Base-by-base conservation (phyloP, 2,113 vertebrate genomes). In the Perca flavescens region DNA sequence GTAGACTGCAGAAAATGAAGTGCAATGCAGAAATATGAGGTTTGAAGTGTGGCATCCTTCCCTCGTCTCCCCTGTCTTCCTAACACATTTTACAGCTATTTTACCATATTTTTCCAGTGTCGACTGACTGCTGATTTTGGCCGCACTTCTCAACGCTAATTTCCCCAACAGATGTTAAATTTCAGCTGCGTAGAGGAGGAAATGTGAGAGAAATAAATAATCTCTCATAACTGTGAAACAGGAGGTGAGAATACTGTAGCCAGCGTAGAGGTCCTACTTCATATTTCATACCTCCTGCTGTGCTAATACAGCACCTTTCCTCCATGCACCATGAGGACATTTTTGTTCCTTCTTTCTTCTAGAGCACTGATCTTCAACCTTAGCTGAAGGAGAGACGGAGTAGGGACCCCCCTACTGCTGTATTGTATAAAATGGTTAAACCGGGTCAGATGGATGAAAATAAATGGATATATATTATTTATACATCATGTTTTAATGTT, bases 131-230 rank as follows among this genome's bases (percentile, higher is more conserved):
- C 77, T 64, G 52, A 70, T 80, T 63, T 81, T 89, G 83, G 74
- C 74, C n/a, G 15, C 11, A 7, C 43, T 25, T 58, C 16, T 19
- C 12, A 3, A 0, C 3, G 28, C 56, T 71, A 54, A 84, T 81
- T 86, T 78, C 49, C 43, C 15, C 61, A 70, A 11, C 84, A 91
- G 86, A 83, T 87, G 87, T 82, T 78, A 43, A 52, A 80, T 78
- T 75, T 85, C 62, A 76, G 74, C 68, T 54, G 17, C 28, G 21
- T 13, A 61, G 71, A 62, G 54, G 65, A 80, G 74, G 84, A 84
- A 69, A 80, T 69, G 79, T 82, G 76, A 75, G 52, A 52, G 63
- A 79, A 90, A 66, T 62, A 54, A 43, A 40, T 63, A 19, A 74
- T 81, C 73, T 71, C 74, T 84, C 83, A 71, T 73, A 47, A 82